Evolutionary conservation across 2,888 invertebrate genomes (phyloP).

Genomic region (Deladenus siricidicola): DNA sequence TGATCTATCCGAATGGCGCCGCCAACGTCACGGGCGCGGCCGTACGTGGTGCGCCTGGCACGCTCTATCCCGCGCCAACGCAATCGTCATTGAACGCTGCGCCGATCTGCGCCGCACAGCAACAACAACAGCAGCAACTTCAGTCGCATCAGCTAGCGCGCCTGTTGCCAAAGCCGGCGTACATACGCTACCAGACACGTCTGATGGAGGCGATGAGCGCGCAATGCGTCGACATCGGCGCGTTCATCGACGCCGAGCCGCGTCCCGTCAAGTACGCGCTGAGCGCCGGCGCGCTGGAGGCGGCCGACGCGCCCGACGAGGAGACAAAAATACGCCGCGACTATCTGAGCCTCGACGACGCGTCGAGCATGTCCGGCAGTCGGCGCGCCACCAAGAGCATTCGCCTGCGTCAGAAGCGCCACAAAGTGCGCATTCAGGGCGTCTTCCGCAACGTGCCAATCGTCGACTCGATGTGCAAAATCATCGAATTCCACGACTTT

Average conservation of each 20-base stretch:
- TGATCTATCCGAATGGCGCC: no score
- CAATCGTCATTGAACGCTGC: background rate
- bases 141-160: background rate
- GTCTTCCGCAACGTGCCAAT: constrained; percentile 33
- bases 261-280: constrained; percentile 1
- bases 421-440: constrained; percentile 33
- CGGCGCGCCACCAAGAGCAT: constrained; percentile 20
- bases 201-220: background rate
- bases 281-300: constrained; percentile 5
- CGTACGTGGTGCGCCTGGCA: no score
- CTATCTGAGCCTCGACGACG: constrained; percentile 13
- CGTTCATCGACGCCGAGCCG: background rate
- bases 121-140: background rate
- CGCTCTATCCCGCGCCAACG: background rate
- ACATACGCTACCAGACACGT: background rate
- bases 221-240: constrained; percentile 2
- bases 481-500: constrained; percentile 39
- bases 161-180: background rate
- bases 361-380: no score
- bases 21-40: no score
- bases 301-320: constrained; percentile 15
- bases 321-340: constrained; percentile 25
- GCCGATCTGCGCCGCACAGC: background rate
- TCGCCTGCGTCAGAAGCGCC: constrained; percentile 32
- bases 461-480: constrained; percentile 34